Evolutionary conservation across 2,888 invertebrate genomes (phyloP).

Genomic region (Nezara viridula): DNA sequence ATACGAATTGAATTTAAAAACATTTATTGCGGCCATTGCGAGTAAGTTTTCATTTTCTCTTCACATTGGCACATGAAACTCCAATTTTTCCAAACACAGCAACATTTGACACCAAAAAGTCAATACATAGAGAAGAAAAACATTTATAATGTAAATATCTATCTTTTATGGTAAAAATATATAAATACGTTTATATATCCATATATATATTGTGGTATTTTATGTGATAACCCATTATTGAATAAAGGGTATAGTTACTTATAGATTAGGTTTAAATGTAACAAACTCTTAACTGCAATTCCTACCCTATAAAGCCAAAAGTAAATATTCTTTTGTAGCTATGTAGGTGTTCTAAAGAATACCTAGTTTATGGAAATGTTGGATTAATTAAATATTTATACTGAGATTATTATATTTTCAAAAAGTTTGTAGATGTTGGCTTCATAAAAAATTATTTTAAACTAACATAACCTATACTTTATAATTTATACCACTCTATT

Average conservation of each 20-base stretch:
- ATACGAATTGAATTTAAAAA: neutral
- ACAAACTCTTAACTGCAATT: slow-evolving; percentile 25
- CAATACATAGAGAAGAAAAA: slow-evolving; percentile 56
- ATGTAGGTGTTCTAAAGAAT: neutral
- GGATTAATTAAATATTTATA: slow-evolving; percentile 23
- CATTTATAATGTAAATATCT: slow-evolving; percentile 55
- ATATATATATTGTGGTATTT: slow-evolving; percentile 58
- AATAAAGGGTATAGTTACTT: slow-evolving; percentile 45
- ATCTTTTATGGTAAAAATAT: slow-evolving; percentile 54
- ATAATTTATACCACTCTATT: slow-evolving; percentile 46
- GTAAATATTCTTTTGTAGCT: neutral
- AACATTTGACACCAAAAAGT: slow-evolving; percentile 59
- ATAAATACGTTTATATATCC: slow-evolving; percentile 23
- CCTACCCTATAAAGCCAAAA: slow-evolving; percentile 7
- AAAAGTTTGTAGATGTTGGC: slow-evolving; percentile 1
- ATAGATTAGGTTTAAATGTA: slow-evolving; percentile 18
- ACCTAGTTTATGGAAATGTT: slow-evolving; percentile 32
- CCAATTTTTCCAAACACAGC: slow-evolving; percentile 57
- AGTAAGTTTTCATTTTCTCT: neutral
- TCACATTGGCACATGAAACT: slow-evolving; percentile 51
- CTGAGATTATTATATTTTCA: slow-evolving; percentile 31
- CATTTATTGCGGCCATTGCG: slow-evolving; percentile 16
- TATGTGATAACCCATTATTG: slow-evolving; percentile 56
- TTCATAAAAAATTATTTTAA: slow-evolving; percentile 30
- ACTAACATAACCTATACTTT: neutral